Base-by-base conservation (phyloP, 2,113 vertebrate genomes). In the Anser cygnoides region DNA sequence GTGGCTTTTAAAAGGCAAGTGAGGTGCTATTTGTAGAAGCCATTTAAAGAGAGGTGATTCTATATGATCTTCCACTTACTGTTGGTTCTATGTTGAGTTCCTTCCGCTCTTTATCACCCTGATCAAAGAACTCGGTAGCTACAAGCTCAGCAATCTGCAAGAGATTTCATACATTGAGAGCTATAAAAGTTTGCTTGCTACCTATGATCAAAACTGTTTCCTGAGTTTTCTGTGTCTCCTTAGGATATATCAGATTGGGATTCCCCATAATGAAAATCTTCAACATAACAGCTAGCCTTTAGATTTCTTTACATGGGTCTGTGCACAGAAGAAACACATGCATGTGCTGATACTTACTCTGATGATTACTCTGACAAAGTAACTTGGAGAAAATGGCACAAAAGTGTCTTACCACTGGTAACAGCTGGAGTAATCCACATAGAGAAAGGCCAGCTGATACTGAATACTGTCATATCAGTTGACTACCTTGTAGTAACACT, bases 61-160 rank as follows among this genome's bases (percentile, higher is more conserved):
- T 78, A 31, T 10, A 55, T 31, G 13, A 54, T 59, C 46, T 57
- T 61, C 15, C 87, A 98, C 99, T 99, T 97, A 99, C 99, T 8
- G 98, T 99, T 44, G 99, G 99, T 90, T 99, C 99, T 72, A 99
- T 99, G 97, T 99, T 99, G 67, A 99, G 98, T 92, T 99, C 99
- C 77, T 92, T 97, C 79, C 99, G 98, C 96, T 99, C 99, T 93
- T 99, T 99, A 96, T 99, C 99, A 57, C 99, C 99, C 97, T 99
- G 99, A 84, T 99, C 99, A 67, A 99, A 99, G 97, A 99, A 99
- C 97, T 99, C 99, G 1, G 99, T 97, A 79, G 99, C 99, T 39
- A 99, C 99, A 67, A 99, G 99, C 96, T 99, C 99, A 21, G 99
- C 99, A 92, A 99, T 99, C 99, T 99, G 98, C 46, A 98, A 95